Conservation (phyloP, 2,113 vertebrate species). For the Cyrtonyx montezumae region DNA sequence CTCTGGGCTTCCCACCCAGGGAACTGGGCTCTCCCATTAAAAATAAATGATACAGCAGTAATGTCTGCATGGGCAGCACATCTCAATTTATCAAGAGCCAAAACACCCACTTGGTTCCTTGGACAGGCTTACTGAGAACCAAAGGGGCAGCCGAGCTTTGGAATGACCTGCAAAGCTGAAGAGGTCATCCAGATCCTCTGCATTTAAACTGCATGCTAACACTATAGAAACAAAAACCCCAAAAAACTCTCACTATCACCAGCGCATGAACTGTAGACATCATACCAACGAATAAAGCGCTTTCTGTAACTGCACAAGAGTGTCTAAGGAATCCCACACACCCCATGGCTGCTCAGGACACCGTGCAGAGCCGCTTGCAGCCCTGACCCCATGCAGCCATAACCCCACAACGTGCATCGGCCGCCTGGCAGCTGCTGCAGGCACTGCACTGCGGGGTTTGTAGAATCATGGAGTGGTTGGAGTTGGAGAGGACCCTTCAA, state of each 20-base stretch:
- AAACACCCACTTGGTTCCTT: neutral
- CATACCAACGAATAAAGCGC: conserved; percentile 73
- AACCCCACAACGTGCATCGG: conserved; percentile 2
- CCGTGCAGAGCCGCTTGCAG: neutral
- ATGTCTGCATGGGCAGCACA: neutral
- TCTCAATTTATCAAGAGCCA: neutral
- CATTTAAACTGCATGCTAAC: conserved; percentile 66
- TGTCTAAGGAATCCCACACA: neutral
- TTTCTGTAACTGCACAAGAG: conserved; percentile 49
- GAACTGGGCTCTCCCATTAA: neutral
- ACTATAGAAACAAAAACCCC: conserved; percentile 6
- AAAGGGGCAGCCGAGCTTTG: neutral
- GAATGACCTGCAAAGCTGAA: neutral
- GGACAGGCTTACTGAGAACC: neutral
- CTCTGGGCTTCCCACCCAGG: neutral
- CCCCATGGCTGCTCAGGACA: no score
- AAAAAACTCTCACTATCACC: conserved; percentile 19
- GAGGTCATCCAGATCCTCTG: conserved; percentile 14
- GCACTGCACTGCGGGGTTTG: neutral
- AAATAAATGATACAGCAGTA: neutral
- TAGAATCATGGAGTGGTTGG: no score
- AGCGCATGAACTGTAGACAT: conserved; percentile 63
- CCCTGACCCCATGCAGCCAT: rapidly evolving
- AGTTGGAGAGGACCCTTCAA: no score
- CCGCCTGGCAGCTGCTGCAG: conserved; percentile 36